A percentile compares a stretch with the other conserved stretches of the same genome.
phyloP scores from a whole-genome alignment of 2,888 invertebrate genomes.

The Chromoteleia sp. region DNA sequence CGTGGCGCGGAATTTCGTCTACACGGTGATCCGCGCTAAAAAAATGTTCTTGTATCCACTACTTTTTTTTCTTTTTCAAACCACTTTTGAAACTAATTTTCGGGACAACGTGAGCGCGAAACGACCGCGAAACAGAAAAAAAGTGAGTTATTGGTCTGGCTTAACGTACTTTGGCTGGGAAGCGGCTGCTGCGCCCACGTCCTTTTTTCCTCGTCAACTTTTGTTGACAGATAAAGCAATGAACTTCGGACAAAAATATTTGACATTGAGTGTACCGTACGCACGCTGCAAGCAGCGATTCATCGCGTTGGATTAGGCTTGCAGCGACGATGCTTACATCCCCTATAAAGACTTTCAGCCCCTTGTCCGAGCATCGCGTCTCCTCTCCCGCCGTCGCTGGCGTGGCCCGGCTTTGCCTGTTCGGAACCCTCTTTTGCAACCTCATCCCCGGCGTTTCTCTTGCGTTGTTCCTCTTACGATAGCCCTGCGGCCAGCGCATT shows the following conservation, averaged over 20 bases:
- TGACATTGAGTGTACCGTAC: constrained; percentile 80
- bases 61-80: no score
- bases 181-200: constrained; percentile 40
- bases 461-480: constrained; percentile 81
- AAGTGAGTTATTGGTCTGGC: constrained; percentile 49
- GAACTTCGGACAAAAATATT: constrained; percentile 75
- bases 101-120: constrained; percentile 40
- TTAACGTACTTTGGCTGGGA: constrained; percentile 47
- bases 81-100: constrained; percentile 56
- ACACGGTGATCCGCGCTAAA: no score
- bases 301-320: constrained; percentile 84
- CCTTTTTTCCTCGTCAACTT: constrained; percentile 45
- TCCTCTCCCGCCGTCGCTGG: constrained; percentile 54
- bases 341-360: constrained; percentile 79
- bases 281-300: constrained; percentile 82
- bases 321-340: constrained; percentile 84
- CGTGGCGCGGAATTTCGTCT: no score
- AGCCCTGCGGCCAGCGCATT: constrained; percentile 84
- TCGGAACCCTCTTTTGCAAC: constrained; percentile 70
- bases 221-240: constrained; percentile 69
- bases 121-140: constrained; percentile 31
- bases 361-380: constrained; percentile 70
- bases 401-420: constrained; percentile 64
- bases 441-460: constrained; percentile 73
- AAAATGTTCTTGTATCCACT: no score